These are phyloP conservation scores for Bufo bufo DNA, from an alignment of 2,113 vertebrate species.

Conservation along the genomic window DNA sequence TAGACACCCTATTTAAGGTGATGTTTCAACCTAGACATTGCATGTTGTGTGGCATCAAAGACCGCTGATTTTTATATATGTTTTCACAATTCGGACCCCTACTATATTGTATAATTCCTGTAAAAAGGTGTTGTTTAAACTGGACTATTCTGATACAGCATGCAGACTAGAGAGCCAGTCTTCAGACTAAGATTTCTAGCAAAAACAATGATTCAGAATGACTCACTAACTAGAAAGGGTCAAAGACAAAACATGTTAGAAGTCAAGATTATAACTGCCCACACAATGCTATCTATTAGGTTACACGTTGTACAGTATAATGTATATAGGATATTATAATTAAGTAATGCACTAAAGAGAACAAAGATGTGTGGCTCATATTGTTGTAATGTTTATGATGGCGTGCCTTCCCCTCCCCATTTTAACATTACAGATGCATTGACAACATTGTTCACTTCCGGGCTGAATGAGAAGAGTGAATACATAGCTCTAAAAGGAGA, in stretches of 20 bases:
- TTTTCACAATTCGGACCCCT: neutral
- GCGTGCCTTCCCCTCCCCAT: neutral
- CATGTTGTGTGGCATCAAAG: neutral
- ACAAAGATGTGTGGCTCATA: neutral
- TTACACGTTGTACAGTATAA: constrained; percentile 1
- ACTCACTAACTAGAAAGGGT: constrained; percentile 39
- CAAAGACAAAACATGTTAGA: constrained; percentile 9
- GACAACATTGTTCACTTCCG: constrained; percentile 4
- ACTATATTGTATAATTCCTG: neutral
- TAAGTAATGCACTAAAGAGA: constrained; percentile 26
- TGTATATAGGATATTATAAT: constrained; percentile 11
- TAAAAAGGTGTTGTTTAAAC: neutral
- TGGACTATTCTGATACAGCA: neutral
- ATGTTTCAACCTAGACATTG: neutral
- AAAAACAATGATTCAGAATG: constrained; percentile 51
- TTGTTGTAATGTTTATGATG: neutral
- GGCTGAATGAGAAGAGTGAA: constrained; percentile 1
- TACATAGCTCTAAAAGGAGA: neutral
- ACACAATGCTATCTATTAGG: constrained; percentile 6
- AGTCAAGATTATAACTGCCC: constrained; percentile 7
- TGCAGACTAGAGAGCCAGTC: constrained; percentile 2
- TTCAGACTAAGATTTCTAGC: constrained; percentile 4
- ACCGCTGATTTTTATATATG: neutral
- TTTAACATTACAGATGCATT: constrained; percentile 37
- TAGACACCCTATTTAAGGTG: neutral